Base-by-base conservation (phyloP, 92 coral and sea anemone species). In the Zoanthus solanderi region DNA sequence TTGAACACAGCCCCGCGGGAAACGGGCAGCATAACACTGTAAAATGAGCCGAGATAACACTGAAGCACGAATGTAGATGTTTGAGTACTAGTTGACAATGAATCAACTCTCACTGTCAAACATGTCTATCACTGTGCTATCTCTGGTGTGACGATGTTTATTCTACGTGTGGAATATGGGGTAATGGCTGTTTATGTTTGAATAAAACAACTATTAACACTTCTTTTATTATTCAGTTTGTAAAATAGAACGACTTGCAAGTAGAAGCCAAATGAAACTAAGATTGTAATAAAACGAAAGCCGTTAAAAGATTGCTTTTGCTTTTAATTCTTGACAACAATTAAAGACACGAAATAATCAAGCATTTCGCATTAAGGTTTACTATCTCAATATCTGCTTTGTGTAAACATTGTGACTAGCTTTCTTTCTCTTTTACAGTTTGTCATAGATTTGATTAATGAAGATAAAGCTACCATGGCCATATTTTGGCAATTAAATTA, bases 121-220 rank as follows among this genome's bases (percentile, higher is more conserved):
- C 78, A 50, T 34, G 58, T 84, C 78, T 45, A 53, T 84, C 88
- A 72, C 50, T 84, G 72, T 76, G 74, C 31, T 80, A 58, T 53
- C 92, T 50, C 52, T 69, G 48, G 85, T 83, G 77, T 77, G 84
- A 63, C 87, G 72, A 83, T 84, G 84, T 84, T 90, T 91, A 84
- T 88, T 90, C 83, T 57, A 72, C 73, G 83, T 84, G 84, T 50
- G 91, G 58, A 84, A 84, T 84, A 88, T 84, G 72, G 75, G 72
- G 92, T 78, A 78, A 91, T 83, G 80, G 88, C 78, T 91, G 94
- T 91, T 91, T 91, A 88, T 83, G 80, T 91, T 91, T 91, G 93
- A 88, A 91, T 91, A 83, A 91, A 91, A 91, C 73, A 85, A 68
- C 87, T 85, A 78, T 91, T 88, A 88, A 56, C 94, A 84, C 91